phyloP scores from a whole-genome alignment of 64 coral and sea anemone genomes.

The Pocillopora damicornis region DNA sequence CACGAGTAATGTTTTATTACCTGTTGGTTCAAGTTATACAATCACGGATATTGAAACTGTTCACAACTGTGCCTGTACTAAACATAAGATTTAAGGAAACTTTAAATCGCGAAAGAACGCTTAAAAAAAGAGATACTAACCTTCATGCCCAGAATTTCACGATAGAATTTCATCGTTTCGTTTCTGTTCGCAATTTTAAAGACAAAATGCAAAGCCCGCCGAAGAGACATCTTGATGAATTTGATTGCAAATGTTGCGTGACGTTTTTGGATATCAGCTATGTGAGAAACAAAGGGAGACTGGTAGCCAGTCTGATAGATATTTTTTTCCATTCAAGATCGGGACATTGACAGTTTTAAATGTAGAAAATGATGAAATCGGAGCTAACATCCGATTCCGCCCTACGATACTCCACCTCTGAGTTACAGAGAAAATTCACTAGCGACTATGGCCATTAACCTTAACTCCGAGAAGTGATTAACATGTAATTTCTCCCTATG shows the following conservation, averaged over 20 bases:
- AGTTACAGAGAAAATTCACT: too few species aligned
- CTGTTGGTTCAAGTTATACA: not conserved
- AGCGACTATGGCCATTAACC: too few species aligned
- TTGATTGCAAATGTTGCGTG: not conserved
- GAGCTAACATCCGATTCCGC: too few species aligned
- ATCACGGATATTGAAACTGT: not conserved
- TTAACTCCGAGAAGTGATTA: too few species aligned
- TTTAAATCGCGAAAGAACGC: not conserved
- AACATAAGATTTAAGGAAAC: not conserved
- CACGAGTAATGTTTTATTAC: too few species aligned
- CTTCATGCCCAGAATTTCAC: constrained; percentile 95
- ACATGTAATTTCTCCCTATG: too few species aligned
- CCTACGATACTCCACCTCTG: too few species aligned
- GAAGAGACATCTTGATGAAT: constrained; percentile 49
- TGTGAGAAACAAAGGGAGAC: not conserved
- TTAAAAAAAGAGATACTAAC: constrained; percentile 25
- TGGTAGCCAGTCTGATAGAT: not conserved
- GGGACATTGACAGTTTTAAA: too few species aligned
- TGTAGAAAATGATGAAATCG: too few species aligned
- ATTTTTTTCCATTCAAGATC: too few species aligned
- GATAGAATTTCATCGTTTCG: constrained; percentile 88
- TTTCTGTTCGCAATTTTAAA: constrained; percentile 93
- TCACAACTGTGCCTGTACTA: not conserved
- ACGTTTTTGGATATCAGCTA: not conserved
- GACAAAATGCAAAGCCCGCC: constrained; percentile 92